phyloP scores from a whole-genome alignment of 2,797 vertebrate genomes.

The Perodicticus potto region DNA sequence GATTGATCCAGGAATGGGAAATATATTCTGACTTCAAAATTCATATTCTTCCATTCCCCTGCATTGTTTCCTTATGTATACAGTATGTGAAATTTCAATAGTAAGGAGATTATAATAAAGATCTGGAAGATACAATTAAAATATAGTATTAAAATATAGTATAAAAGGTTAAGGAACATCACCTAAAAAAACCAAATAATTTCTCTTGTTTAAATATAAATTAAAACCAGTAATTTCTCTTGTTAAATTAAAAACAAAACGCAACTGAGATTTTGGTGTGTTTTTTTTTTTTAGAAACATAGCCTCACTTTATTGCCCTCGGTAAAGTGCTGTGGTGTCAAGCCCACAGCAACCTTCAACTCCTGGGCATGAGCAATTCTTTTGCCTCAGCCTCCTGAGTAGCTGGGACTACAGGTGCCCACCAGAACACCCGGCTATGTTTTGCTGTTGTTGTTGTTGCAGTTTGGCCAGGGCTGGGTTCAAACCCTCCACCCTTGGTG shows the following conservation, averaged over 20 bases:
- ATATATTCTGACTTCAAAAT: not conserved
- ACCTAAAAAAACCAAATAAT: constrained; percentile 43
- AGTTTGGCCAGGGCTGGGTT: too few relatives aligned
- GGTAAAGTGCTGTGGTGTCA: too few relatives aligned
- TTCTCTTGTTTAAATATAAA: constrained; percentile 28
- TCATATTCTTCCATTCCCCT: not conserved
- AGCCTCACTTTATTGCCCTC: too few relatives aligned
- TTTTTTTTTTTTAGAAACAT: too few relatives aligned
- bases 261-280: not conserved
- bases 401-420: too few relatives aligned
- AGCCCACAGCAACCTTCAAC: too few relatives aligned
- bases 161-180: constrained; percentile 21
- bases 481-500: too few relatives aligned
- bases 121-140: constrained; percentile 9
- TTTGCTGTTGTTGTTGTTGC: too few relatives aligned
- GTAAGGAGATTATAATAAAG: not conserved
- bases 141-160: not conserved
- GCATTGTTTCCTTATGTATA: not conserved
- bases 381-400: too few relatives aligned
- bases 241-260: constrained; percentile 32
- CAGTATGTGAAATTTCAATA: constrained; percentile 12
- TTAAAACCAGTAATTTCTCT: constrained; percentile 13
- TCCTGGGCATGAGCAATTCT: too few relatives aligned
- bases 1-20: not conserved
- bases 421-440: too few relatives aligned